Evolutionary conservation across 1,140 invertebrate genomes (phyloP), one percentile per base, ranked within the genome.

Genomic region (Drosophila watanabei): DNA sequence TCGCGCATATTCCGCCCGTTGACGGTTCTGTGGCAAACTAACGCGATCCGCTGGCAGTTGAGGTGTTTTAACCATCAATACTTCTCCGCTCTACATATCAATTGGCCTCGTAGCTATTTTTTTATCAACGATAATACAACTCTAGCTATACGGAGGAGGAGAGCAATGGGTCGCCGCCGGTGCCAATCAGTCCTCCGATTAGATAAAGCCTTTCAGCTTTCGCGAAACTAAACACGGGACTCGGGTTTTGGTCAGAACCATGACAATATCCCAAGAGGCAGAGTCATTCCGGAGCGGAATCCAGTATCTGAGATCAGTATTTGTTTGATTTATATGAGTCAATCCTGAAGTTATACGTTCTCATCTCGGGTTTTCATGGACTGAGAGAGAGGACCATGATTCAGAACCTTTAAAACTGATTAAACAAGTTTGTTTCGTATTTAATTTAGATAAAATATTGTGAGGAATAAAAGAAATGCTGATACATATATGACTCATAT

Each of bases 51-150:
- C 18, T 43, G 78, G 51, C 63, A 70, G 85, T 71, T 81, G 75
- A 71, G 80, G 63, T 60, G 78, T 89, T 89, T 89, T 89, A 89
- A 89, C 85, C 86, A 85, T 84, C 84, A 88, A 88, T 87, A 83
- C 65, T 77, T 63, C 65, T 72, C 81, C 52, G 59, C 39, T 54
- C 62, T 63, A 65, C 73, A 71, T 66, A 78, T 75, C 59, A 69
- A 77, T 64, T 66, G 82, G 64, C 75, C 48, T 56, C 39, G 64
- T 69, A 51, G 59, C 63, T 45, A 45, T 60, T 59, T 68, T 66
- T 75, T 78, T 78, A 78, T 78, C 75, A 78, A 60, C 75, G 57
- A 78, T 78, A 78, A 78, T 78, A 78, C 70, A 77, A 52, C 54
- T 33, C 35, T 68, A 24, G 72, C 66, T 45, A 51, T 43, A 56